phyloP scores from a whole-genome alignment of 37 sponge, comb jelly and placozoan species.

The Spongilla lacustris region DNA sequence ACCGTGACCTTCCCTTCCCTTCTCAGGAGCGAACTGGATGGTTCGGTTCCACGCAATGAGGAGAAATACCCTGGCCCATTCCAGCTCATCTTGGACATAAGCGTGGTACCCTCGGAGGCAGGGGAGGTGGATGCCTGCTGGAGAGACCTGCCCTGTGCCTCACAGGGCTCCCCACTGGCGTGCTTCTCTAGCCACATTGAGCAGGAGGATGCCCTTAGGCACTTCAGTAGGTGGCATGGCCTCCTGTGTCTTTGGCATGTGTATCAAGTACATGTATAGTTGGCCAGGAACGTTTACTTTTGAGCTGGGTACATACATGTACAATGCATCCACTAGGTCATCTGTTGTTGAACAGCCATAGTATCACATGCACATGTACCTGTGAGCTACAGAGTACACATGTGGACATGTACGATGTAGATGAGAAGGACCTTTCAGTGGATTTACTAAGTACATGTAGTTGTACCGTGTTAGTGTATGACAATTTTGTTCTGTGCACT shows the following conservation, averaged over 20 bases:
- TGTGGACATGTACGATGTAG: no score
- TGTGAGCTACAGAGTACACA: no score
- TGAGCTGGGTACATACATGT: no score
- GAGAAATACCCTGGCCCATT: conserved; percentile 79
- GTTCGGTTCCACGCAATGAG: conserved; percentile 28
- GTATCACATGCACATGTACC: no score
- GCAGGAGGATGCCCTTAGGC: background rate
- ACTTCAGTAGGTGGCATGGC: background rate
- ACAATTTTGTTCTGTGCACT: no score
- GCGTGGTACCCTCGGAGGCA: conserved; percentile 11
- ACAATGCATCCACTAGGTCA: no score
- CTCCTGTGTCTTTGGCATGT: background rate
- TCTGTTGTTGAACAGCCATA: no score
- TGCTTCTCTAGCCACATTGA: conserved; percentile 56
- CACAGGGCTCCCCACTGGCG: conserved; percentile 5
- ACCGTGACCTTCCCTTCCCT: background rate
- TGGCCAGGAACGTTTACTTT: no score
- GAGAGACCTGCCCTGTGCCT: conserved; percentile 4
- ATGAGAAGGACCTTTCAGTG: no score
- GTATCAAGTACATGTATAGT: no score
- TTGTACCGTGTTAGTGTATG: no score
- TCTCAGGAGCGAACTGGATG: conserved; percentile 71
- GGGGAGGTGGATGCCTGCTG: conserved; percentile 71
- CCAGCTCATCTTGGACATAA: conserved; percentile 54
- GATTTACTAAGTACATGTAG: no score